Conservation (phyloP, 1,140 invertebrate species). For the Brachionus sp. region DNA sequence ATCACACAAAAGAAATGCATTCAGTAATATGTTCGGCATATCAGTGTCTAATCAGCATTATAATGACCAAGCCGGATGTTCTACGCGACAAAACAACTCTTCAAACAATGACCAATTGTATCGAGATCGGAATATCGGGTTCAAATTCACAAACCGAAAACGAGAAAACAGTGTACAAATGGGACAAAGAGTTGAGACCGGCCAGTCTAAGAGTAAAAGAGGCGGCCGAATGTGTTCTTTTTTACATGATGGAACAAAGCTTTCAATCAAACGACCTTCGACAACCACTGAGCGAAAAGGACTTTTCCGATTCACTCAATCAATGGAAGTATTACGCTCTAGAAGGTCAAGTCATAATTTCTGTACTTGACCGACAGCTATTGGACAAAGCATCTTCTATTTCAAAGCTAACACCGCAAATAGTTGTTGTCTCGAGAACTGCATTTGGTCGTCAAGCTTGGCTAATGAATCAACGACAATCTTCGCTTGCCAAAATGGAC, state of each 20-base stretch:
- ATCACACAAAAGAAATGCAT: conserved; percentile 45
- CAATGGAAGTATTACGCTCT: conserved; percentile 74
- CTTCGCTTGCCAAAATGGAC: background rate
- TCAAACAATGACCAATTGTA: conserved; percentile 85
- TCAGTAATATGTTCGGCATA: conserved; percentile 77
- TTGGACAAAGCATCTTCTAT: conserved; percentile 64
- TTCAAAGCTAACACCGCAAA: conserved; percentile 64
- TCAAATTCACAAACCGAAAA: conserved; percentile 66
- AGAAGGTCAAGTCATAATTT: conserved; percentile 81
- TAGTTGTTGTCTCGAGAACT: conserved; percentile 75
- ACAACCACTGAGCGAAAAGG: background rate
- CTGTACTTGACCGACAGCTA: conserved; percentile 81
- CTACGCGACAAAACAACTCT: conserved; percentile 86
- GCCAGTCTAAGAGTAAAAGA: conserved; percentile 91
- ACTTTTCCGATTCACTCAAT: background rate
- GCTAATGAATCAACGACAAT: conserved; percentile 79
- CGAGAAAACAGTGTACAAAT: conserved; percentile 66
- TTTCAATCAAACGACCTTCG: background rate
- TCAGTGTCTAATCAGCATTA: conserved; percentile 83
- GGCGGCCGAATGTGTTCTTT: conserved; percentile 85
- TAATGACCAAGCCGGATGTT: conserved; percentile 79
- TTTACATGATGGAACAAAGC: conserved; percentile 79
- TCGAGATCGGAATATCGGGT: conserved; percentile 93
- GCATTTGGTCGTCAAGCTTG: conserved; percentile 89
- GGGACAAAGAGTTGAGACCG: conserved; percentile 90